Base-by-base conservation (phyloP, 2,113 vertebrate genomes). In the Camelus bactrianus region DNA sequence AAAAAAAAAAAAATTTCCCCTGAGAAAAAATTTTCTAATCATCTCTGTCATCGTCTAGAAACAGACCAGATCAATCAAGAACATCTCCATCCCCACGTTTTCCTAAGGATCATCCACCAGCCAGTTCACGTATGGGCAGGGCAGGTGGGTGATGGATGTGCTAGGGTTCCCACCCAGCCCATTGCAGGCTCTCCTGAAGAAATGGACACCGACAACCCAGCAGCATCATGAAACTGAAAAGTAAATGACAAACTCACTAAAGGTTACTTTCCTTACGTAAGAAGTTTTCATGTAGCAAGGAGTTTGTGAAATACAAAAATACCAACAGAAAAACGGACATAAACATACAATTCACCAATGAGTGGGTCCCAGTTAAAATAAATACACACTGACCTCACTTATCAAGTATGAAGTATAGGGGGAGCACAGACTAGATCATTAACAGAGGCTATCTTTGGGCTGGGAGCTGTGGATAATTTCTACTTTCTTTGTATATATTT, bases 241-340 rank as follows among this genome's bases (percentile, higher is more conserved):
- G 52, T 62, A 79, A 93, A 81, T 10, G 28, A 85, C 48, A 65
- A 94, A 83, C 64, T 89, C 60, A 42, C 38, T 84, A 50, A 48
- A 52, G 77, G 91, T 85, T 83, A 65, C n/a, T 84, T 89, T 88
- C 54, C 38, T 91, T 94, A 69, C 19, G 24, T n/a, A 92, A 73
- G 28, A 54, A 19, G 8, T 48, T 93, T 77, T 60, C 70, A 81
- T 20, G 64, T 11, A 97, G 46, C 56, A 76, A 91, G 69, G 58
- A 93, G 67, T 81, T 38, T 92, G 64, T 79, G 50, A 94, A 93
- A 89, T 72, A 97, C 24, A 96, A 96, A 94, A 90, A 65, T 30
- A 54, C 70, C 42, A 72, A 81, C 9, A 94, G 70, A 67, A 92
- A 95, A 96, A 91, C 48, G n/a, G 80, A 64, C 14, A 87, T 14